Evolutionary conservation across 2,888 invertebrate species (phyloP).

Genomic region (Rotaria socialis): DNA sequence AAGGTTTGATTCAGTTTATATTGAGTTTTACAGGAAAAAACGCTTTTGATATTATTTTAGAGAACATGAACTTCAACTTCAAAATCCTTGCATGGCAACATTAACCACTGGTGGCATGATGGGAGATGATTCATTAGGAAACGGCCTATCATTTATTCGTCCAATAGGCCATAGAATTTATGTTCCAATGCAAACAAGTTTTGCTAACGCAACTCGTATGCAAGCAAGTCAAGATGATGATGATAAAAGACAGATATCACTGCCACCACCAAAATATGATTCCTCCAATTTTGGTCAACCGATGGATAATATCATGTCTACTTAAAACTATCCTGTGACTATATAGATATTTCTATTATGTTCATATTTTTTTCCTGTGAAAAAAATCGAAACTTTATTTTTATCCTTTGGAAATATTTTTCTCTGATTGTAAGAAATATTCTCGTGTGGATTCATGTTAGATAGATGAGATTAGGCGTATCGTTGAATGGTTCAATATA

Average conservation of each 20-base stretch:
- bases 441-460: neutral
- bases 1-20: neutral
- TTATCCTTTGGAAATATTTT: neutral
- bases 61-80: constrained; percentile 2
- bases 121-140: neutral
- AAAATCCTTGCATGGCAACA: constrained; percentile 25
- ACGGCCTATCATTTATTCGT: neutral
- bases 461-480: neutral
- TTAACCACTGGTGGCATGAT: neutral
- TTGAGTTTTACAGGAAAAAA: too few species aligned
- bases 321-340: neutral
- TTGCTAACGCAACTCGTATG: neutral
- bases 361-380: neutral
- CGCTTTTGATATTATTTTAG: neutral
- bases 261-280: neutral
- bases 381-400: neutral
- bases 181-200: constrained; percentile 24
- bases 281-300: neutral
- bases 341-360: neutral
- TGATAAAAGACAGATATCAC: neutral
- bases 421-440: neutral
- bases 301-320: neutral
- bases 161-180: neutral
- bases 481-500: too few species aligned
- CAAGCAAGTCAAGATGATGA: neutral